Evolutionary conservation across 2,113 vertebrate species (phyloP), one percentile per base, ranked within the genome.

Genomic region (Ceyx melanurus): DNA sequence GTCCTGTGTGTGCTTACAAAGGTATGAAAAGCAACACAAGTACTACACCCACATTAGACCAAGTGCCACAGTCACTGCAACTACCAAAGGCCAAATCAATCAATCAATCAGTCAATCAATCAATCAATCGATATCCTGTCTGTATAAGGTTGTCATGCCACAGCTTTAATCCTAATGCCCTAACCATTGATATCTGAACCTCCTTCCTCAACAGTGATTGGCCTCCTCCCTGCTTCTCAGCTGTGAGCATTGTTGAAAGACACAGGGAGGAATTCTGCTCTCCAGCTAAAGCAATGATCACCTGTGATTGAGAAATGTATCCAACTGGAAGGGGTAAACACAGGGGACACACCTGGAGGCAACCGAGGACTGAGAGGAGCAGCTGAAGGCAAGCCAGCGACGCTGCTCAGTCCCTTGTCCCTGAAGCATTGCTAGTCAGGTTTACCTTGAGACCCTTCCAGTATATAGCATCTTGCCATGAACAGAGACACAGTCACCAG

Each of bases 391-490:
- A 45, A n/a, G 42, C 3, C 56, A 56, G 35, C 0, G 8, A 8
- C 26, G 56, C 46, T 75, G 53, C 57, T 76, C 2, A 0, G 48
- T 3, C 29, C 40, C 54, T 61, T 9, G 5, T n/a, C 70, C 31
- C 66, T 1, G 2, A 17, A 42, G 43, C 1, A 1, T 42, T 1
- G 1, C 23, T n/a, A 12, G 15, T 14, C 1, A 0, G 11, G 29
- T 53, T 67, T 81, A 68, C 8, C 28, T 25, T 2, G 1, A 62
- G 31, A 45, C 5, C 6, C 15, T 72, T 87, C 40, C 67, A 82
- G 75, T 7, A 13, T 15, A 11, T 46, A 37, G 29, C 37, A 11
- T 33, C 56, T 46, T 35, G 12, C 18, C 3, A 1, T 6, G 35
- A 40, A 51, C 26, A 76, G 6, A 37, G 12, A 46, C 19, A 48